phyloP scores from a whole-genome alignment of 2,797 vertebrate species.

The Trachurus trachurus region DNA sequence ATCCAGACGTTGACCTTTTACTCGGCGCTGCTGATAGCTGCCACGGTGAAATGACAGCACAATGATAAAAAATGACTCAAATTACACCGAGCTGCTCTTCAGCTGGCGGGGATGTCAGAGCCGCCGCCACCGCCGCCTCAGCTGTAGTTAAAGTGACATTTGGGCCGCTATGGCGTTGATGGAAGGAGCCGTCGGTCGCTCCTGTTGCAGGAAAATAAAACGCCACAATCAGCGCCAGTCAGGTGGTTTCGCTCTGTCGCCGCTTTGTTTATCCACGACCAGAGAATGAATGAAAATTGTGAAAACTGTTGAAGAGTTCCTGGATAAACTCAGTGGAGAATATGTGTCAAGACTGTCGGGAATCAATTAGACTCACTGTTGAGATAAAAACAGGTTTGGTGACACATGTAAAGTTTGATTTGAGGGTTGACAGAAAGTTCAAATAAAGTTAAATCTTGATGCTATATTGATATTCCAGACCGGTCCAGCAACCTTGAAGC shows the following conservation, averaged over 20 bases:
- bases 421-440: too few relatives aligned
- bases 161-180: not conserved
- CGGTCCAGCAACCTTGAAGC: too few relatives aligned
- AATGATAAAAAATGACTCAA: constrained; percentile 26
- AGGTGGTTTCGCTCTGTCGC: not conserved
- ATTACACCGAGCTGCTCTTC: constrained; percentile 23
- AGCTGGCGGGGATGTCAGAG: constrained; percentile 1
- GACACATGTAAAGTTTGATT: too few relatives aligned
- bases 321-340: too few relatives aligned
- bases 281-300: too few relatives aligned
- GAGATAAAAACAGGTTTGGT: too few relatives aligned
- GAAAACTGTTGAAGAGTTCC: not conserved
- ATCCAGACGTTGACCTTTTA: constrained; percentile 43
- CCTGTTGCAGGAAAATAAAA: not conserved
- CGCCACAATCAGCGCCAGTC: not conserved
- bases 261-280: not conserved
- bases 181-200: not conserved
- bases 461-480: too few relatives aligned
- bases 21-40: constrained; percentile 12
- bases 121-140: not conserved
- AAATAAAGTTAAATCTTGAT: too few relatives aligned
- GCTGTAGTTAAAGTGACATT: constrained; percentile 26
- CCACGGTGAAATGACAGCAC: constrained; percentile 19
- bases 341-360: too few relatives aligned
- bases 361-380: too few relatives aligned